Conservation (phyloP, 2,113 vertebrate genomes). For the Hippoglossus stenolepis region DNA sequence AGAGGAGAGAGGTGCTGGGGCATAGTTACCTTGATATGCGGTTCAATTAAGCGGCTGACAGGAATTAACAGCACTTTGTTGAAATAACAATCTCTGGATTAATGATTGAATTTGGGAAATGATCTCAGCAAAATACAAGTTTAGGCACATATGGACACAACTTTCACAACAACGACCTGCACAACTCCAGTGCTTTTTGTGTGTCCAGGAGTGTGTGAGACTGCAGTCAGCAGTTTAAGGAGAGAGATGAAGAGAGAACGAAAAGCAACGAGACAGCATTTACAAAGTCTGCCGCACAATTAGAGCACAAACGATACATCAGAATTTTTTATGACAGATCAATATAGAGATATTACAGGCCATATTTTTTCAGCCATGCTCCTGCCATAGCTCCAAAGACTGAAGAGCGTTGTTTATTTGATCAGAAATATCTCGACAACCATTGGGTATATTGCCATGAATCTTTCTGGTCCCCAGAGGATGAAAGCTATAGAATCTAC, state of each 20-base stretch:
- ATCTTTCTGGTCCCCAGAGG: too few relatives aligned
- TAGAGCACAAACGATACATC: too few relatives aligned
- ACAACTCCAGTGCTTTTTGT: background rate
- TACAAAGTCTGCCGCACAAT: constrained; percentile 7
- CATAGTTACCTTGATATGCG: constrained; percentile 73
- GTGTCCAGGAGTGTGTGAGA: constrained; percentile 17
- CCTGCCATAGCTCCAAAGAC: too few relatives aligned
- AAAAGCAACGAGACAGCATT: constrained; percentile 16
- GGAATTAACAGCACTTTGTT: constrained; percentile 46
- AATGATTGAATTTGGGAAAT: constrained; percentile 38
- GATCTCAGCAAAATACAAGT: constrained; percentile 12
- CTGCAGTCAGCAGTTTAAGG: constrained; percentile 31
- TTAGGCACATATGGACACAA: background rate
- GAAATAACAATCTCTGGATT: constrained; percentile 56
- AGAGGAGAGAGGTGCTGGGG: constrained; percentile 34
- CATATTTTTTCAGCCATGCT: too few relatives aligned
- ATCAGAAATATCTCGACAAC: too few relatives aligned
- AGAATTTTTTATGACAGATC: too few relatives aligned
- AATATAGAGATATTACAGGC: too few relatives aligned
- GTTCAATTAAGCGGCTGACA: constrained; percentile 67
- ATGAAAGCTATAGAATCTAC: too few relatives aligned
- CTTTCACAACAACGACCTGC: background rate
- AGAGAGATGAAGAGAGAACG: background rate
- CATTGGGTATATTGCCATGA: too few relatives aligned
- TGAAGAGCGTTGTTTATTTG: too few relatives aligned